Evolutionary conservation across 2,797 vertebrate genomes (phyloP), one percentile per base, ranked within the genome.

Genomic region (Eupleurogrammus muticus): DNA sequence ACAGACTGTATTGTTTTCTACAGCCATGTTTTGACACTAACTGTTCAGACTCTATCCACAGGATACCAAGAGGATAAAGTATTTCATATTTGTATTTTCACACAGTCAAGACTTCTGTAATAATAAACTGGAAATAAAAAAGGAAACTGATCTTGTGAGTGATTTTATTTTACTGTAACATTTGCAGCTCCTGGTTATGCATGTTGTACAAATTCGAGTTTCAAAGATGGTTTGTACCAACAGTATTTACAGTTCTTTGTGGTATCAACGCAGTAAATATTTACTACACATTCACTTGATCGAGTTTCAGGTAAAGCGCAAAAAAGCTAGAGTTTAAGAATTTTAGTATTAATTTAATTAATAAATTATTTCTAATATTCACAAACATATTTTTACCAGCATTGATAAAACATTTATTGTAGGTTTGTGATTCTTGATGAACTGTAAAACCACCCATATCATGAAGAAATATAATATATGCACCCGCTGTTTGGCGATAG

Each of bases 1-100:
- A 16, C 34, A 42, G 1, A 56, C 32, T 46, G 44, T 65, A 17
- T 49, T 66, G 61, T 59, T 47, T 70, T 44, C 63, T 16, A 47
- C 44, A 32, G 16, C 10, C 4, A 12, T 68, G 9, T 13, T 71
- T 62, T 32, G 75, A 74, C 62, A 53, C 6, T 90, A 90, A 89
- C 87, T 96, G 51, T 96, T 82, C 82, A 96, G 95, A 91, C 93
- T 97, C 93, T 95, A 84, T 95, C 75, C 94, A 91, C 96, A 98
- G 97, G 93, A 94, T 54, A 77, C 93, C 93, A 91, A 89, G 93
- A 92, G 93, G 94, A 95, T 89, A 87, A 88, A 91, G 81, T 81
- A 87, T 90, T 92, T 93, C 83, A 88, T 90, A 84, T 92, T 86
- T 93, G 91, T 93, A 90, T 92, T 91, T 89, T 84, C 92, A 86